Conservation (phyloP, 2,888 invertebrate species). For the Digitonthophagus gazella region DNA sequence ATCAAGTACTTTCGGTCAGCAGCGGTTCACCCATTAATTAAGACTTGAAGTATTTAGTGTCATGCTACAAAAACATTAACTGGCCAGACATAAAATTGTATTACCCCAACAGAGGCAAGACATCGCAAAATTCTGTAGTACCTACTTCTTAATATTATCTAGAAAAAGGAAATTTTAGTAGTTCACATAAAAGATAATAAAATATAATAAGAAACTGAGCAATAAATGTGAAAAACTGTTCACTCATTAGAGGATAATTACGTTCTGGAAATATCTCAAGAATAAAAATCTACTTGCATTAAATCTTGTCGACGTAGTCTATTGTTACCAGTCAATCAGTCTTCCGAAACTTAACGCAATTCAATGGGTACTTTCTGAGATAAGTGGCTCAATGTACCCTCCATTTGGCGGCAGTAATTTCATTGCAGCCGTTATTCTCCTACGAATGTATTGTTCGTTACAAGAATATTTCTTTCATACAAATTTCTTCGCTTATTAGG, state of each 20-base stretch:
- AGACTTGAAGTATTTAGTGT: too few species aligned
- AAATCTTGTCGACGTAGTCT: neutral
- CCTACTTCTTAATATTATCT: neutral
- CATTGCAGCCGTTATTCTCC: neutral
- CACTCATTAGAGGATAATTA: neutral
- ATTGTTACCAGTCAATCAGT: neutral
- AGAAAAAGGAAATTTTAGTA: neutral
- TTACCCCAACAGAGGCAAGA: too few species aligned
- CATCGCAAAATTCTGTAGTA: too few species aligned
- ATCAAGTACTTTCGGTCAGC: slow-evolving; percentile 2
- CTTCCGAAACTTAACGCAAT: neutral
- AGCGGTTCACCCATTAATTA: neutral
- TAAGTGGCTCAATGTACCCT: neutral
- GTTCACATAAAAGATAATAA: neutral
- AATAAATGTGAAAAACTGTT: neutral
- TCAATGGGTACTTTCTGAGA: neutral
- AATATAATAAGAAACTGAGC: neutral
- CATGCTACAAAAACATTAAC: too few species aligned
- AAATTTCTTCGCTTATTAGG: too few species aligned
- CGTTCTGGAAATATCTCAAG: neutral
- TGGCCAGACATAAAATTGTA: too few species aligned
- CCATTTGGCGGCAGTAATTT: neutral
- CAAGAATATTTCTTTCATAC: too few species aligned
- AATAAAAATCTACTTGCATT: neutral
- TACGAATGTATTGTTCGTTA: neutral